Evolutionary conservation across 2,888 invertebrate genomes (phyloP), one percentile per base, ranked within the genome.

Genomic region (Morinoia aosen): DNA sequence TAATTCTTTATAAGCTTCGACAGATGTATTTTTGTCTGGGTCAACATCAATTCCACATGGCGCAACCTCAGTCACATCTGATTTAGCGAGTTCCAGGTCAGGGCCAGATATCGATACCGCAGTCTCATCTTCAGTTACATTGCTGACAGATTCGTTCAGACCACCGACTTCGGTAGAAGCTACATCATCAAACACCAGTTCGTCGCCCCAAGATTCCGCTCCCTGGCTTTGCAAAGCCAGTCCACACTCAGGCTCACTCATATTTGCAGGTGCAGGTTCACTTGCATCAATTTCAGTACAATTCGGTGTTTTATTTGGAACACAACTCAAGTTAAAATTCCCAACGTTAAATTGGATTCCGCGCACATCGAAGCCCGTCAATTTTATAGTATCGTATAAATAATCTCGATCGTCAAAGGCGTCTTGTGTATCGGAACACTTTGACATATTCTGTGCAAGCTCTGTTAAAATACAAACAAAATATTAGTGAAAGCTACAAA

Each of bases 291-390:
- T 33, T 90, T 90, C 12, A 16, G 5, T 48, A 33, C 12, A 39
- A 48, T 40, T 48, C 11, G 39, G 33, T 19, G 19, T 39, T 48
- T 90, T 90, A 39, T 16, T 19, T 8, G 90, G 48, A 90, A 12
- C 90, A 40, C 19, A 40, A 40, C 40, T 48, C 39, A 90, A 76
- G 33, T 33, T 39, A 90, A 90, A 90, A 48, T 19, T 90, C 16
- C 90, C 90, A 40, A 40, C 90, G 19, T 90, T 19, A 90, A 90
- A 90, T 90, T 90, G n/a, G 40, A 90, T 90, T 40, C 40, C 90
- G 40, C 90, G 0, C 40, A 40, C 90, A 90, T 90, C 90, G 33
- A 90, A 90, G 3, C 90, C 90, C n/a, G 90, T 90, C 16, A 90
- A 48, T 19, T 90, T 90, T 14, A 90, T 90, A 33, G 5, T 90